These are phyloP conservation scores for Stomatorhinus walkeri DNA, from an alignment of 2,797 vertebrate genomes.

Conservation along the genomic window DNA sequence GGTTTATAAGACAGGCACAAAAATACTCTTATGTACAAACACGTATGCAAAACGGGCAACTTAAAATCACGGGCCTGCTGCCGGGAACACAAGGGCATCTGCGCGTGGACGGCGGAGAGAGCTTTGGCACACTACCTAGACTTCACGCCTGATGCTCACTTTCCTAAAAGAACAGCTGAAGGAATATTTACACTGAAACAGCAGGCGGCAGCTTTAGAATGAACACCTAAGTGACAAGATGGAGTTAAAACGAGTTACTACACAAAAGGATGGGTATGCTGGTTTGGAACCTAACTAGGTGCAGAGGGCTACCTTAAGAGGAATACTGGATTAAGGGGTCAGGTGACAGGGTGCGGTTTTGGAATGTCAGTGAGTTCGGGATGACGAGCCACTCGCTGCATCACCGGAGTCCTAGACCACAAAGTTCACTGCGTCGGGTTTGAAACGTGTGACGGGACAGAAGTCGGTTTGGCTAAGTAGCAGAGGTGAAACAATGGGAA, in stretches of 20 bases:
- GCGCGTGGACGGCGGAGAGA: slow-evolving; percentile 8
- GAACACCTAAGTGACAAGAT: neutral
- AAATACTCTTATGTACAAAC: slow-evolving; percentile 67
- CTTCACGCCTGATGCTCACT: slow-evolving; percentile 16
- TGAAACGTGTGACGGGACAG: neutral
- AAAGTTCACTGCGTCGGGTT: neutral
- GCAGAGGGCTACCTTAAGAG: neutral
- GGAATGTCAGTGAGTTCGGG: neutral
- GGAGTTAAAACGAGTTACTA: neutral
- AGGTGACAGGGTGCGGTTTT: neutral
- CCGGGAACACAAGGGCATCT: neutral
- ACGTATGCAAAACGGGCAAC: slow-evolving; percentile 32
- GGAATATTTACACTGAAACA: slow-evolving; percentile 23
- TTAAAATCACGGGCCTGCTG: slow-evolving; percentile 27
- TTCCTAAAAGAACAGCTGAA: slow-evolving; percentile 9
- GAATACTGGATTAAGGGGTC: neutral
- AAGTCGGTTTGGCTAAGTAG: neutral
- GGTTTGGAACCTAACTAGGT: neutral
- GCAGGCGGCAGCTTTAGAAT: neutral
- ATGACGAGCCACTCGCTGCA: neutral
- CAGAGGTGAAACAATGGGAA: neutral
- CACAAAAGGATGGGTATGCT: neutral
- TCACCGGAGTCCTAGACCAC: neutral
- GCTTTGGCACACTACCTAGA: slow-evolving; percentile 24
- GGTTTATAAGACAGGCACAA: slow-evolving; percentile 51